Evolutionary conservation across 2,113 vertebrate species (phyloP).

Genomic region (Sylvia atricapilla): DNA sequence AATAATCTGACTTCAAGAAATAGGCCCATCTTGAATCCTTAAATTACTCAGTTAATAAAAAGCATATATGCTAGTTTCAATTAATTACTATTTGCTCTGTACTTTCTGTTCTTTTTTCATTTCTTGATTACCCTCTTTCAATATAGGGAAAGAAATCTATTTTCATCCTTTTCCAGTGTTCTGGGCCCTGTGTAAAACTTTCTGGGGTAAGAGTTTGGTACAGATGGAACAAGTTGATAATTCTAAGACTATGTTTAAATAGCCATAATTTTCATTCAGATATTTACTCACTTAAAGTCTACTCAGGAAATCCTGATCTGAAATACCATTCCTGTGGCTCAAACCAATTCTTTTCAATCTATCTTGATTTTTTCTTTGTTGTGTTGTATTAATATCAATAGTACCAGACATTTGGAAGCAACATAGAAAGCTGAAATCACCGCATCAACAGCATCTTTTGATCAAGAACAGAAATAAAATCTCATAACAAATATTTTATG

Average conservation of each 20-base stretch:
- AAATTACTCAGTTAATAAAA: background rate
- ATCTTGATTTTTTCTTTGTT: background rate
- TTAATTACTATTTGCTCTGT: background rate
- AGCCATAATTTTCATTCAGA: background rate
- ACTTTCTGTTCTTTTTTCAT: background rate
- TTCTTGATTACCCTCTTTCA: background rate
- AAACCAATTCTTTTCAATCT: background rate
- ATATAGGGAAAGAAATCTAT: background rate
- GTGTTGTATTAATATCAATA: background rate
- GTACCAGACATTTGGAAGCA: background rate
- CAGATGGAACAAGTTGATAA: background rate
- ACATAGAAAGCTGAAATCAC: background rate
- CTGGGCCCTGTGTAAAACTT: background rate
- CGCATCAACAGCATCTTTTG: background rate
- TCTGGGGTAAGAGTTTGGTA: background rate
- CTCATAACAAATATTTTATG: background rate
- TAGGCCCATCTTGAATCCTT: background rate
- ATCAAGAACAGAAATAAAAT: background rate
- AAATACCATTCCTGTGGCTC: background rate
- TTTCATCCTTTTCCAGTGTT: background rate
- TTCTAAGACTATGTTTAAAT: background rate
- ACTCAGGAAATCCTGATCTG: background rate
- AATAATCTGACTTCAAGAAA: background rate
- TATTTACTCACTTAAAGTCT: background rate
- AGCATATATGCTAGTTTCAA: background rate